Evolutionary conservation across 2,113 vertebrate genomes (phyloP), one percentile per base, ranked within the genome.

Genomic region (Ophthalmotilapia sp.): DNA sequence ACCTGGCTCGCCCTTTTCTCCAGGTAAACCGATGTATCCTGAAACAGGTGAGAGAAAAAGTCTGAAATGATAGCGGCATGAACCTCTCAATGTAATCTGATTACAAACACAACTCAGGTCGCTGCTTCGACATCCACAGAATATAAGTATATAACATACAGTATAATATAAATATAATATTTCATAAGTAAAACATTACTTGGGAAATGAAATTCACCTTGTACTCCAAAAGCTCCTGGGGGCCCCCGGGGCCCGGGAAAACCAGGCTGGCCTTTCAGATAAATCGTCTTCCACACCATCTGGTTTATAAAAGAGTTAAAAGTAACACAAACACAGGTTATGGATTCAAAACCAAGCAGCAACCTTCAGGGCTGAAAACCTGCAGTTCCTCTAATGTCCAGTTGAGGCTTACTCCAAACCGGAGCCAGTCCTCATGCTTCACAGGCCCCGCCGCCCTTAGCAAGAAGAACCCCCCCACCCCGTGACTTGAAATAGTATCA

Each of bases 11-110:
- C 96, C 96, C 29, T 60, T 49, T 19, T 79, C 5, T 70, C 96
- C 96, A 4, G 94, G 94, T 88, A 94, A 94, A 9, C 96, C 96
- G n/a, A 84, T 79, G 11, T 91, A 12, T 85, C 96, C 96, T 97
- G 84, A 51, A 89, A 84, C 10, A 86, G 38, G 80, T 45, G 10
- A 82, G 7, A 86, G 45, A 79, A 55, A n/a, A 45, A 58, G 53
- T 77, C 73, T 51, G 45, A 19, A 29, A 29, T 29, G 15, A 26
- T 3, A 29, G 9, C 6, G 3, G 60, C 70, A 19, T 7, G 9
- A 47, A 11, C 23, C 23, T 54, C 7, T 53, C 0, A n/a, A 6
- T 75, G 6, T 75, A 29, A 73, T 73, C 68, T 10, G 38, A 45
- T 23, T 55, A 23, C 15, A 53, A 36, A 53, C 73, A 33, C 17